Evolutionary conservation across 2,888 invertebrate genomes (phyloP).

Genomic region (Apodemia duryi): DNA sequence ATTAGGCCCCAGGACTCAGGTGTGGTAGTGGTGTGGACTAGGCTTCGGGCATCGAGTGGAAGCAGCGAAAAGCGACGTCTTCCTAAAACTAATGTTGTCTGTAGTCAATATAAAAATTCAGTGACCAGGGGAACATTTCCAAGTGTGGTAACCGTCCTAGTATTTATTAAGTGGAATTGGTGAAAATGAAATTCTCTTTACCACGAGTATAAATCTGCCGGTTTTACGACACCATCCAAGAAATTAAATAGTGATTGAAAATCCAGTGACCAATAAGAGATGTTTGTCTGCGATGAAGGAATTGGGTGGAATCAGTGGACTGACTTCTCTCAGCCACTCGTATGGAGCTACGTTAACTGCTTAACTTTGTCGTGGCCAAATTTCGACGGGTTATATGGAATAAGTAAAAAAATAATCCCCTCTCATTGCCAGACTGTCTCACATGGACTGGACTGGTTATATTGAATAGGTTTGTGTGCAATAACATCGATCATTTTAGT

Average conservation of each 20-base stretch:
- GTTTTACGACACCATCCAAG: not conserved
- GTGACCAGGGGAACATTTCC: not conserved
- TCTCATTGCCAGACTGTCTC: too few relatives aligned
- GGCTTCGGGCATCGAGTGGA: not conserved
- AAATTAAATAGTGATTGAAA: not conserved
- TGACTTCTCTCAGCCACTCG: too few relatives aligned
- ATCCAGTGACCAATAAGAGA: not conserved
- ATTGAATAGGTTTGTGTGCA: slow-evolving; percentile 2
- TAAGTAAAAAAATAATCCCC: too few relatives aligned
- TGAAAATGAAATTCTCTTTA: not conserved
- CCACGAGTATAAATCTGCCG: not conserved
- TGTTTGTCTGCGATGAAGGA: not conserved
- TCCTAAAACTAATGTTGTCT: not conserved
- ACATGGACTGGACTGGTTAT: too few relatives aligned
- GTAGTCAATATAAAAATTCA: not conserved
- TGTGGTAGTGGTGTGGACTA: not conserved
- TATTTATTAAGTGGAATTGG: not conserved
- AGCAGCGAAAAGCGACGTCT: not conserved
- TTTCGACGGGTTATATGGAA: too few relatives aligned
- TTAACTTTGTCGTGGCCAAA: too few relatives aligned
- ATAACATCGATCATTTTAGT: slow-evolving; percentile 8
- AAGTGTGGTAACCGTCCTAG: not conserved
- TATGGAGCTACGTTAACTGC: too few relatives aligned
- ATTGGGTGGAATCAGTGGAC: too few relatives aligned
- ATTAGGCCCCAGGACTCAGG: not conserved